These are phyloP conservation scores for Ariolimax columbianus DNA, from an alignment of 2,888 invertebrate genomes.

Conservation along the genomic window DNA sequence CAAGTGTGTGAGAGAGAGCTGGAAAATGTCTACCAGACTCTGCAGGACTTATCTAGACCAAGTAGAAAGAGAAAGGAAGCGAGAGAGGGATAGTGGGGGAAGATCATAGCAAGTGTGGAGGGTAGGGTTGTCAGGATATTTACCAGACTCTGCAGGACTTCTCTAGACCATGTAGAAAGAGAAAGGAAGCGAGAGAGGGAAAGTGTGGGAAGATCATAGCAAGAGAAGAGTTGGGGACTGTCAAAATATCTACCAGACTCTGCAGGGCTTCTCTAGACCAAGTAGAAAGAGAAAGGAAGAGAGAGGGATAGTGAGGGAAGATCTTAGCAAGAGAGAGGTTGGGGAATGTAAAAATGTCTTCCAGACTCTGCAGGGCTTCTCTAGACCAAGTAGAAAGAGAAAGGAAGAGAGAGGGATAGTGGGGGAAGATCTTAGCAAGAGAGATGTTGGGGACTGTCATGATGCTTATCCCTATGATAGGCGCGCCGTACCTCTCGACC, in stretches of 20 bases:
- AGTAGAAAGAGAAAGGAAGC: slow-evolving; percentile 79
- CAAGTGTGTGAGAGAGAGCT: slow-evolving; percentile 90
- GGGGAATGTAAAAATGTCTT: slow-evolving; percentile 88
- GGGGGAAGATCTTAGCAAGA: background rate
- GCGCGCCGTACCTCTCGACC: too few relatives aligned
- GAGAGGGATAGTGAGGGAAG: background rate
- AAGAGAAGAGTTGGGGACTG: slow-evolving; percentile 83
- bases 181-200: slow-evolving; percentile 80
- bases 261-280: slow-evolving; percentile 92
- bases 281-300: slow-evolving; percentile 80
- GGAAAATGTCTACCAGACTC: slow-evolving; percentile 93
- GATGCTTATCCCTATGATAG: too few relatives aligned
- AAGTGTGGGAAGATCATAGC: background rate
- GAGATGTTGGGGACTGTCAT: slow-evolving; percentile 80
- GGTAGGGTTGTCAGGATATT: slow-evolving; percentile 97
- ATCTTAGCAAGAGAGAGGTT: background rate
- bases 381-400: slow-evolving; percentile 86
- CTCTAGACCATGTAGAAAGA: slow-evolving; percentile 88
- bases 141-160: slow-evolving; percentile 91
- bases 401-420: background rate
- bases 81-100: too few relatives aligned
- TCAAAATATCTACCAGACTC: slow-evolving; percentile 93
- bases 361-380: slow-evolving; percentile 89
- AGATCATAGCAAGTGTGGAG: slow-evolving; percentile 76
- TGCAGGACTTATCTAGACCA: slow-evolving; percentile 92